phyloP scores from a whole-genome alignment of 2,113 vertebrate species.

The Anarrhichthys ocellatus region DNA sequence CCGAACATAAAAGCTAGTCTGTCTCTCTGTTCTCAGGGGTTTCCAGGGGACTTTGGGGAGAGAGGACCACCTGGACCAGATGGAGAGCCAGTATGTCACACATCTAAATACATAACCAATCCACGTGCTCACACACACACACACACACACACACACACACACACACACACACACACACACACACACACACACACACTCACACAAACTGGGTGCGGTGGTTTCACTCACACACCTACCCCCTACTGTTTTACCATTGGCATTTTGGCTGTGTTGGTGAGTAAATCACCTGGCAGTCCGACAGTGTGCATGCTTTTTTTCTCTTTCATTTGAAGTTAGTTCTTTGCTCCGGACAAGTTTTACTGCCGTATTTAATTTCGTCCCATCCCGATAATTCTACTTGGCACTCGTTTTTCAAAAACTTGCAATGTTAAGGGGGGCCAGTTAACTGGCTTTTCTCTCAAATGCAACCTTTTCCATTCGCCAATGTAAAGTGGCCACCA shows the following conservation, averaged over 20 bases:
- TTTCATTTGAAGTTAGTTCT: constrained; percentile 57
- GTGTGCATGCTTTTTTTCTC: constrained; percentile 38
- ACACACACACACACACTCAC: constrained; percentile 6
- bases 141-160: constrained; percentile 1
- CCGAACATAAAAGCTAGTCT: constrained; percentile 37
- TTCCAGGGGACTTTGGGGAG: constrained; percentile 96
- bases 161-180: constrained; percentile 5
- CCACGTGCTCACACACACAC: neutral
- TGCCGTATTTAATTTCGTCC: constrained; percentile 54
- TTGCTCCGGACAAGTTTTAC: constrained; percentile 42
- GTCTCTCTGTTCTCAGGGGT: constrained; percentile 87
- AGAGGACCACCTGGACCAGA: constrained; percentile 95
- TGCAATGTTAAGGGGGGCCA: neutral
- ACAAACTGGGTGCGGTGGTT: constrained; percentile 29
- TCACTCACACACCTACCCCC: neutral
- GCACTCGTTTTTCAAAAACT: constrained; percentile 38
- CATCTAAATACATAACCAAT: constrained; percentile 15
- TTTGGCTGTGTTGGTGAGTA: constrained; percentile 44
- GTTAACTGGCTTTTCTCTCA: constrained; percentile 35
- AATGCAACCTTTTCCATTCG: constrained; percentile 57
- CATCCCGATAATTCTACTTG: constrained; percentile 57
- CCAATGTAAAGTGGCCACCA: constrained; percentile 24
- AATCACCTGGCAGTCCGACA: constrained; percentile 47
- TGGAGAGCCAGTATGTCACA: constrained; percentile 95
- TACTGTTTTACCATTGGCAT: constrained; percentile 53